Evolutionary conservation across 2,888 invertebrate species (phyloP), one percentile per base, ranked within the genome.

Genomic region (Aelia acuminata): DNA sequence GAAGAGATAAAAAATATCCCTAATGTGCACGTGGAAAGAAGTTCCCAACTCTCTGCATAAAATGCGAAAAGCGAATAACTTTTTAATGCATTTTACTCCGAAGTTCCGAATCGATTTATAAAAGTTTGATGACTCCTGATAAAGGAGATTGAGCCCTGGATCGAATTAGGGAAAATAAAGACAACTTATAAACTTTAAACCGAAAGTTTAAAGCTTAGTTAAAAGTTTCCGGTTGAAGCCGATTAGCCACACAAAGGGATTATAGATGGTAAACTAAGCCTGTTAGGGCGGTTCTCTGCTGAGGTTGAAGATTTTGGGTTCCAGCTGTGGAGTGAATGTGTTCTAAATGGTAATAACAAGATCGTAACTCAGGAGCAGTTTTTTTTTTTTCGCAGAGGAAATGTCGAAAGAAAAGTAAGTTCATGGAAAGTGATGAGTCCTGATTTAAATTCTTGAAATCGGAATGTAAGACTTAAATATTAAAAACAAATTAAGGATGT

Each of bases 121-220:
- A 18, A 70, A 70, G 63, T 70, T 35, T 70, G 31, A 70, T 70
- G 63, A 70, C 63, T 70, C 63, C 63, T 70, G 63, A 70, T 70
- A 70, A 70, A 70, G 35, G 63, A 70, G 63, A 70, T 70, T 70
- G 63, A 70, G 35, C 10, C 31, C 31, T 70, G 18, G 63, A 70
- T 70, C 63, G 63, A 70, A 70, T 70, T 70, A 70, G 63, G 63
- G 31, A 35, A 70, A 70, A 70, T 70, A 70, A 80, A 80, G 80
- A 80, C 80, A 80, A 80, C 43, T 80, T 80, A 47, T 39, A 22
- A 80, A 47, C 80, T 80, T 80, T 80, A 43, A n/a, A 80, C n/a
- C 20, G 5, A 47, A 80, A 80, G 80, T 80, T 80, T 80, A 43
- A 43, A 80, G 43, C 80, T 80, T 43, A 80, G 80, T 43, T 80